Percentiles rank a stretch among this genome's conserved stretches.
Evolutionary conservation across 2,113 vertebrate genomes (phyloP).

Genomic region (Xiphophorus maculatus): DNA sequence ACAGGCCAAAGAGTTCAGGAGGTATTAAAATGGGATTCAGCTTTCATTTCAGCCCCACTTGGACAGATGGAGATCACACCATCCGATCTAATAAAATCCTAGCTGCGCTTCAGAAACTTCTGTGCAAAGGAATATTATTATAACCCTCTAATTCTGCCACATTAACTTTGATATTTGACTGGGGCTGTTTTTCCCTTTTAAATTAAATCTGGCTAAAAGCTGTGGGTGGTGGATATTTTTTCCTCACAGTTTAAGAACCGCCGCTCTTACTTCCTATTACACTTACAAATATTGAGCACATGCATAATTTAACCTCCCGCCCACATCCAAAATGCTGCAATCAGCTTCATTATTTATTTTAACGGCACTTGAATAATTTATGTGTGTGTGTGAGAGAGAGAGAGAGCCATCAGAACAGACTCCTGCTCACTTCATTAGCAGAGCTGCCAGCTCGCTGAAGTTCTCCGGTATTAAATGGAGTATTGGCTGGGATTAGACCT

Average conservation of each 20-base stretch:
- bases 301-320: constrained; percentile 79
- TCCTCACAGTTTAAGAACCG: constrained; percentile 37
- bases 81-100: constrained; percentile 12
- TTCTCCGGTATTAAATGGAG: constrained; percentile 63
- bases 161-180: constrained; percentile 41
- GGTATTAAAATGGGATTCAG: not conserved
- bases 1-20: not conserved
- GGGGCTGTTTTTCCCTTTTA: constrained; percentile 6
- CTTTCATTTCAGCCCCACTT: not conserved
- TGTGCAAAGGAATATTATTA: constrained; percentile 3
- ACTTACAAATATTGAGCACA: constrained; percentile 71
- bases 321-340: constrained; percentile 73
- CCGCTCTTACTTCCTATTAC: constrained; percentile 67
- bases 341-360: constrained; percentile 78
- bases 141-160: not conserved
- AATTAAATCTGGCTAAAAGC: constrained; percentile 49
- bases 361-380: constrained; percentile 78
- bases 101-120: not conserved
- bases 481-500: constrained; percentile 72
- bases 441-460: constrained; percentile 60
- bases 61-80: constrained; percentile 9
- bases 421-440: constrained; percentile 74
- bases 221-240: constrained; percentile 33
- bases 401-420: constrained; percentile 71
- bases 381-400: constrained; percentile 51